Evolutionary conservation across 2,888 invertebrate species (phyloP).

Genomic region (Tiliacea aurago): DNA sequence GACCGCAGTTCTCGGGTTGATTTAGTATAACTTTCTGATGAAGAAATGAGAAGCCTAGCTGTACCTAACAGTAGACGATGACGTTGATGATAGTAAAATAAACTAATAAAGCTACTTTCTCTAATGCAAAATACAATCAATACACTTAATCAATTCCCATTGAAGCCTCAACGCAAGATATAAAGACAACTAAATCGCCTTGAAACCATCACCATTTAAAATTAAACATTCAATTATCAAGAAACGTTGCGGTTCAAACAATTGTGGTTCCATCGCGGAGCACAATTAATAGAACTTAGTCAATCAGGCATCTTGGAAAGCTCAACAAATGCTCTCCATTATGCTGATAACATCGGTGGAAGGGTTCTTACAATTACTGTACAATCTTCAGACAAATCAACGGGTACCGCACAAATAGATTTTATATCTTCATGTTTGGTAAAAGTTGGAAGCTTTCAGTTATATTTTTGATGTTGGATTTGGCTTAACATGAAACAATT

Average conservation of each 20-base stretch:
- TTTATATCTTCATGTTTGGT: constrained; percentile 77
- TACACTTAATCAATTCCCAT: constrained; percentile 47
- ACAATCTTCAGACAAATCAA: constrained; percentile 81
- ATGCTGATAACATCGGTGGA: constrained; percentile 77
- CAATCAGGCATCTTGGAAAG: constrained; percentile 73
- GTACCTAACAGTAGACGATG: background rate
- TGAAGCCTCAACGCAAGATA: constrained; percentile 43
- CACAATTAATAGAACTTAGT: constrained; percentile 75
- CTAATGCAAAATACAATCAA: constrained; percentile 35
- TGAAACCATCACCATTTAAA: constrained; percentile 63
- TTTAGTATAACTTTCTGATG: background rate
- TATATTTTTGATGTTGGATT: background rate
- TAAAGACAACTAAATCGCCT: constrained; percentile 42
- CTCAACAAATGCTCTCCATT: constrained; percentile 76
- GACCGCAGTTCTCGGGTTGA: too few species aligned
- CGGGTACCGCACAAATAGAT: constrained; percentile 83
- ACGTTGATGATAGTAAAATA: background rate
- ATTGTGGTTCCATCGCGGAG: constrained; percentile 47
- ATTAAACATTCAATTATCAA: constrained; percentile 68
- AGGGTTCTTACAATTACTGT: constrained; percentile 75
- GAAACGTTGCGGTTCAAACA: constrained; percentile 56
- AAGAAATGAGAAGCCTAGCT: background rate
- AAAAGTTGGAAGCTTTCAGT: constrained; percentile 45
- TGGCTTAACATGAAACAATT: background rate
- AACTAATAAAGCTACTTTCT: constrained; percentile 7